Conservation (phyloP, 2,797 vertebrate species). For the Sciurus vulgaris region DNA sequence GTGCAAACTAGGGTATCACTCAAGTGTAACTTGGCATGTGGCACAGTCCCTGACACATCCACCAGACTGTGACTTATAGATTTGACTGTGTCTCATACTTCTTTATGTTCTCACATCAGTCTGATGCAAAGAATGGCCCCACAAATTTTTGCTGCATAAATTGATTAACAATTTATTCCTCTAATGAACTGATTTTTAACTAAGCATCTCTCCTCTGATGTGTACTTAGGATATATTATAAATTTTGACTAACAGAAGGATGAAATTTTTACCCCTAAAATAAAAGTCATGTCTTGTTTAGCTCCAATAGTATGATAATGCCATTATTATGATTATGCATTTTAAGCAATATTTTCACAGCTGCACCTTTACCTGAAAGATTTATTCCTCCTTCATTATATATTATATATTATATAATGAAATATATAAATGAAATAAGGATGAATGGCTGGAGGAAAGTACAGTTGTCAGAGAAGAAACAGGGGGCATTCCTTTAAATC, state of each 20-base stretch:
- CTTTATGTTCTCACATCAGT: neutral
- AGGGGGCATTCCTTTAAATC: neutral
- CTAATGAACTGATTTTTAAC: neutral
- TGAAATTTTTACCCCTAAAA: constrained; percentile 7
- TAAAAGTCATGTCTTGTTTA: neutral
- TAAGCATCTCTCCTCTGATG: neutral
- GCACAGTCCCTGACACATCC: neutral
- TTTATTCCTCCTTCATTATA: neutral
- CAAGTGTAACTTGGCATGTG: neutral
- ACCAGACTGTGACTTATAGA: neutral
- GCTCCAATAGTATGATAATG: neutral
- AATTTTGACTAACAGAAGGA: neutral
- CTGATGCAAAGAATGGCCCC: neutral
- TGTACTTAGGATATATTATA: neutral
- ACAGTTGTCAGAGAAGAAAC: neutral
- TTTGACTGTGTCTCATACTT: neutral
- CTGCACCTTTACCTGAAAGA: neutral
- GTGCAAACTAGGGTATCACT: neutral
- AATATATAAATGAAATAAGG: neutral
- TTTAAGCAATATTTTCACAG: constrained; percentile 39
- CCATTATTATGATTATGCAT: neutral
- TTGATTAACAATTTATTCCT: neutral
- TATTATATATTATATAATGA: constrained; percentile 55
- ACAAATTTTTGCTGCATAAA: neutral
- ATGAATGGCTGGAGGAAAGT: neutral